Conservation (phyloP, 2,113 vertebrate species). For the Neotoma lepida region DNA sequence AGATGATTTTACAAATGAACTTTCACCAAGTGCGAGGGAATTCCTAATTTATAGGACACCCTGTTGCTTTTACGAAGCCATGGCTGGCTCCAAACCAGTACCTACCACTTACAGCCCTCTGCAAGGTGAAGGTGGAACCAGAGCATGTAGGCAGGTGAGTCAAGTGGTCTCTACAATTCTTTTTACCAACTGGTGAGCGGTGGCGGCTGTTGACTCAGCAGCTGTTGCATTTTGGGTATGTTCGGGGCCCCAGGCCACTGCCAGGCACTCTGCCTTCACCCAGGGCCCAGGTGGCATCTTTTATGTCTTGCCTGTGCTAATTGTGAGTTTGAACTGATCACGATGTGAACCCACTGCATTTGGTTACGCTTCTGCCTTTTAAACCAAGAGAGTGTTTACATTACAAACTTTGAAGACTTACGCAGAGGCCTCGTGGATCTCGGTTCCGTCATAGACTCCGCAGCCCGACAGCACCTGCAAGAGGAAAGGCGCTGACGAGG, state of each 20-base stretch:
- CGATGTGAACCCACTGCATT: neutral
- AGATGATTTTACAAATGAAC: fast-evolving
- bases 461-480: conserved; percentile 91
- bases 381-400: neutral
- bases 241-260: neutral
- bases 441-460: conserved; percentile 92
- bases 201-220: fast-evolving
- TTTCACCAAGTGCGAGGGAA: fast-evolving
- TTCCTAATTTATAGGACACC: neutral
- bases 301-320: neutral
- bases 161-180: neutral
- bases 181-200: neutral
- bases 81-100: neutral
- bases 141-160: no score
- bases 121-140: neutral
- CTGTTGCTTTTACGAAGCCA: neutral
- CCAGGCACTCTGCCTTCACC: neutral
- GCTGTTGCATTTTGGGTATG: neutral
- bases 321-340: neutral
- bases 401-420: conserved; percentile 80
- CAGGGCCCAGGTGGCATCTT: neutral
- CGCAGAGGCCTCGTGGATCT: conserved; percentile 94
- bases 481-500: neutral
- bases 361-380: neutral
- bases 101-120: neutral